A percentile compares a stretch with the other conserved stretches of the same genome.
Evolutionary conservation across 2,888 invertebrate genomes (phyloP).

Genomic region (Campaea margaritaria): DNA sequence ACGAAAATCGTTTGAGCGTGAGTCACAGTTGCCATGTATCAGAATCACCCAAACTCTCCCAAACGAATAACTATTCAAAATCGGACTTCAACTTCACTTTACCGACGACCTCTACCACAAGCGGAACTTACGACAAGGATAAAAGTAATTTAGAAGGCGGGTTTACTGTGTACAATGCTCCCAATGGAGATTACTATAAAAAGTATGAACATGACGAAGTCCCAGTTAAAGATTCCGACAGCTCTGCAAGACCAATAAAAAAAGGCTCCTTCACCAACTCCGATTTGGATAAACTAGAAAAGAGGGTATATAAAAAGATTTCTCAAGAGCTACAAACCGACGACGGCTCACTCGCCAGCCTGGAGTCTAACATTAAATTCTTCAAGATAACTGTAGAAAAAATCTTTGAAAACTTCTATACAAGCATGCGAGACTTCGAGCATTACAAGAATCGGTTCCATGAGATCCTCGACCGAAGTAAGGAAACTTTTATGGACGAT

Average conservation of each 20-base stretch:
- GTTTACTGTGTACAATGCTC: not conserved
- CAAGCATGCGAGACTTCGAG: constrained; percentile 69
- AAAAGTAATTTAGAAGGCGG: not conserved
- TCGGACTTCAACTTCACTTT: constrained; percentile 26
- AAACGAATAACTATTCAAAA: constrained; percentile 22
- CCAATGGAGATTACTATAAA: constrained; percentile 62
- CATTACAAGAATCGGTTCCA: constrained; percentile 68
- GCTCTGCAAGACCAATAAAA: constrained; percentile 17
- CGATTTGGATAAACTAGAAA: constrained; percentile 65
- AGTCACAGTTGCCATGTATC: constrained; percentile 32
- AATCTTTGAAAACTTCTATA: constrained; percentile 72
- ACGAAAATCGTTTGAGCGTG: constrained; percentile 12
- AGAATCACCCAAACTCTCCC: constrained; percentile 11
- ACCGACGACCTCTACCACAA: constrained; percentile 2
- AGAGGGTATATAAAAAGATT: constrained; percentile 60
- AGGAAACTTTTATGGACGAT: constrained; percentile 60
- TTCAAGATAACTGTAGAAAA: constrained; percentile 72
- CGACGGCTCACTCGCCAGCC: constrained; percentile 52
- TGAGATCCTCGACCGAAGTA: constrained; percentile 66
- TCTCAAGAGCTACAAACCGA: constrained; percentile 65
- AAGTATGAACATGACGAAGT: constrained; percentile 67
- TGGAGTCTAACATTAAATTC: constrained; percentile 71
- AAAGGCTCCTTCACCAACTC: constrained; percentile 61
- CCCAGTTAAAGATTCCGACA: constrained; percentile 64
- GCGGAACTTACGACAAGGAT: constrained; percentile 1